Percentiles rank a stretch among this genome's conserved stretches.
Conservation (phyloP, 2,797 vertebrate genomes). For the Anomalospiza imberbis region DNA sequence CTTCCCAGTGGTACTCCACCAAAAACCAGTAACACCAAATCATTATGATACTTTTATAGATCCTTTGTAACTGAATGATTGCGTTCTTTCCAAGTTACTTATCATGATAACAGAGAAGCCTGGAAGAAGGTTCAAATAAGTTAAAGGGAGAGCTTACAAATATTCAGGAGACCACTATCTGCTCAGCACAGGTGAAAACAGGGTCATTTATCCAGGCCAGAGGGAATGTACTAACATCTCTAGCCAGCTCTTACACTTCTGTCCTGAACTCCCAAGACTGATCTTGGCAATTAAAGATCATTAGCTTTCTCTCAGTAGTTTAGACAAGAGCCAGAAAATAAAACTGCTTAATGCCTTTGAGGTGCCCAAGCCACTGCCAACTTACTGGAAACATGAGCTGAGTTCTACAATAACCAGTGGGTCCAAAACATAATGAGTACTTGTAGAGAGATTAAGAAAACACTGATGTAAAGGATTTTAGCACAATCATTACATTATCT, state of each 20-base stretch:
- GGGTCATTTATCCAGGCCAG: not conserved
- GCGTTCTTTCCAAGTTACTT: not conserved
- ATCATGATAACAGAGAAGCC: not conserved
- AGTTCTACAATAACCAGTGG: not conserved
- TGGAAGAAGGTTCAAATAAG: not conserved
- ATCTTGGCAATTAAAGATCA: not conserved
- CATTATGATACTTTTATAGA: not conserved
- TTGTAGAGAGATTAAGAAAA: conserved; percentile 16
- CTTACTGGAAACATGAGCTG: not conserved
- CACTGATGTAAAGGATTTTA: conserved; percentile 4
- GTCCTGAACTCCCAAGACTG: not conserved
- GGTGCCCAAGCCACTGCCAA: not conserved
- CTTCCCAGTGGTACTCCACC: not conserved
- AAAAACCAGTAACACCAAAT: not conserved
- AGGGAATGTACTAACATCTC: not conserved
- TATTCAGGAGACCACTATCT: not conserved
- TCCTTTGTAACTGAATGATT: not conserved
- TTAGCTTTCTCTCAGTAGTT: not conserved
- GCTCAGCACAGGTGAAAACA: not conserved
- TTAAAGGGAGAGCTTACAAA: not conserved
- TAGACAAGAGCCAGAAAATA: not conserved
- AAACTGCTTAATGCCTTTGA: not conserved
- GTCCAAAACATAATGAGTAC: not conserved
- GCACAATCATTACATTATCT: conserved; percentile 9
- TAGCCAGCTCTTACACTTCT: not conserved